phyloP scores from a whole-genome alignment of 2,797 vertebrate species.

The Menidia menidia region DNA sequence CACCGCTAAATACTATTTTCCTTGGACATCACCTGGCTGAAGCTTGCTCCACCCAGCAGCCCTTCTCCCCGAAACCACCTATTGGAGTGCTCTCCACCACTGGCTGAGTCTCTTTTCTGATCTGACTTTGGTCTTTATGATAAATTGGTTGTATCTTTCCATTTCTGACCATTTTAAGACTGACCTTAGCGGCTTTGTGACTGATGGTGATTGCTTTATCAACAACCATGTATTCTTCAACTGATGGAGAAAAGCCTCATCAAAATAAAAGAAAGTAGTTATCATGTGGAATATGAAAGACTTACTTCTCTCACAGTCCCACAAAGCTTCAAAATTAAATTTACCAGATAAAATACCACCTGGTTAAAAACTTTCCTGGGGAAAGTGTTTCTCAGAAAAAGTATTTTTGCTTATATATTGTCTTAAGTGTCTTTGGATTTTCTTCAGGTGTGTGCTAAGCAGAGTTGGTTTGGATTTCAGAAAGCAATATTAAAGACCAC shows the following conservation, averaged over 20 bases:
- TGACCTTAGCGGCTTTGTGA: neutral
- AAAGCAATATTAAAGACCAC: conserved; percentile 30
- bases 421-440: conserved; percentile 1
- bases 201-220: conserved; percentile 29
- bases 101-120: neutral
- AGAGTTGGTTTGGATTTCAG: conserved; percentile 46
- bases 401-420: conserved; percentile 1
- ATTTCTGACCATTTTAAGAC: conserved; percentile 20
- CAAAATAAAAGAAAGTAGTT: neutral
- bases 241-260: neutral
- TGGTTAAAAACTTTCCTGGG: conserved; percentile 20
- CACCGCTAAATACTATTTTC: conserved; percentile 13
- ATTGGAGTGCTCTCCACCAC: conserved; percentile 6
- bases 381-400: conserved; percentile 6
- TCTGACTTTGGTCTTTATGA: conserved; percentile 12
- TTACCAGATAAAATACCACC: neutral
- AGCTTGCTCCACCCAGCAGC: conserved; percentile 7
- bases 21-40: conserved; percentile 24
- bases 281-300: neutral
- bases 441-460: neutral
- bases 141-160: conserved; percentile 3
- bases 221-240: conserved; percentile 11
- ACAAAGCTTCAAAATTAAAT: conserved; percentile 1
- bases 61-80: conserved; percentile 13
- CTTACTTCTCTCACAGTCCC: too few species aligned